These are phyloP conservation scores for Sepioteuthis lessoniana DNA, from an alignment of 2,888 invertebrate species.

Conservation along the genomic window DNA sequence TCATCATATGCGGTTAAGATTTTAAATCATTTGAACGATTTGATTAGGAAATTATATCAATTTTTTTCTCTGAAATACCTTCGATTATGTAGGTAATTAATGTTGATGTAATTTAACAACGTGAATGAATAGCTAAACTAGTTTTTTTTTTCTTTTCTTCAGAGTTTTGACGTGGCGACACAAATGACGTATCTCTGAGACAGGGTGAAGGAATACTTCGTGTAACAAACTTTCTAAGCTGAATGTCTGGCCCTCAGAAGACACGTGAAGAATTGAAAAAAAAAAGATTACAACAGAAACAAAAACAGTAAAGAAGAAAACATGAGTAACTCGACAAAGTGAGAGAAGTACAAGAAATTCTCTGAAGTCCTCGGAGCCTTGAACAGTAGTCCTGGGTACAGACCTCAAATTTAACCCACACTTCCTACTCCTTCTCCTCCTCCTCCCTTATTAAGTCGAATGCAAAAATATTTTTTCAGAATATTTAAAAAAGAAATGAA, in stretches of 20 bases:
- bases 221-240: neutral
- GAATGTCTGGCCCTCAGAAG: neutral
- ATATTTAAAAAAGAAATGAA: neutral
- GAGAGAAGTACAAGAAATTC: neutral
- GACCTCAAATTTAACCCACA: neutral
- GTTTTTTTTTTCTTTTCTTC: constrained; percentile 48
- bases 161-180: constrained; percentile 63
- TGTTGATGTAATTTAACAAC: neutral
- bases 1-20: no score
- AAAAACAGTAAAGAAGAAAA: neutral
- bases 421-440: neutral
- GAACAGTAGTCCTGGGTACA: neutral
- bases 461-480: constrained; percentile 21
- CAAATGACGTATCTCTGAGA: constrained; percentile 60
- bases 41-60: no score
- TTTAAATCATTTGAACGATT: no score
- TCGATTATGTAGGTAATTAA: no score
- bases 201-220: constrained; percentile 19
- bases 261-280: constrained; percentile 11
- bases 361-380: neutral
- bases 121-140: neutral
- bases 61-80: no score
- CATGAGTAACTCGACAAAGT: neutral
- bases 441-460: neutral
- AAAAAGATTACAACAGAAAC: neutral